Base-by-base conservation (phyloP, 2,113 vertebrate genomes). In the Channa argus region DNA sequence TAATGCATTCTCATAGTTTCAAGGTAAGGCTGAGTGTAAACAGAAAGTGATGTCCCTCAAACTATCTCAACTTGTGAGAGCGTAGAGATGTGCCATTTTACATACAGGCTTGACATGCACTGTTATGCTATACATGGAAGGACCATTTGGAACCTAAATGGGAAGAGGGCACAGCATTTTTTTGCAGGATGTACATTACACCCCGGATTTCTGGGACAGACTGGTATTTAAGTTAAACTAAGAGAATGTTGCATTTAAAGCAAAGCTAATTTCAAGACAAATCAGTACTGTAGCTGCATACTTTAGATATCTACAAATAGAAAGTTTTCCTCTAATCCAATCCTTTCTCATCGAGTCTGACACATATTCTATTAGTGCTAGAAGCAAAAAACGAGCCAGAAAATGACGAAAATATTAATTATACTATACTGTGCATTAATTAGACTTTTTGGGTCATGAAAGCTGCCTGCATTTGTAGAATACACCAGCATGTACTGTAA, bases 401-500 rank as follows among this genome's bases (percentile, higher is more conserved):
- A 72, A 69, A 54, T 74, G 43, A 63, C 63, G 47, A 14, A 61
- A 60, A 58, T 41, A 82, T 52, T 74, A 77, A 86, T 72, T 79
- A 86, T 11, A 68, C 73, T 51, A 49, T 50, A 49, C 62, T 62
- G 33, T 79, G 59, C 14, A 75, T 82, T 83, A 67, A 84, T 85
- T 66, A 63, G 46, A 75, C 55, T 52, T 55, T 63, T 60, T 77
- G 66, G 55, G 62, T 77, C 33, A 12, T 78, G 69, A 87, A 79
- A 79, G 72, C 65, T 12, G 47, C 60, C 38, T 71, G 46, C 59
- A 33, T 66, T 77, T 51, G 66, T 45, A 39, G 38, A 87, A 55
- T 60, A 43, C 79, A 63, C 4, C 77, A 79, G 53, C 34, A 11
- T 53, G 56, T 51, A 46, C 64, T 11, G 64, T 59, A 68, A 82